Percentiles rank a stretch among this genome's conserved stretches.
Evolutionary conservation across 1,140 invertebrate species (phyloP).

Genomic region (Homarus americanus): DNA sequence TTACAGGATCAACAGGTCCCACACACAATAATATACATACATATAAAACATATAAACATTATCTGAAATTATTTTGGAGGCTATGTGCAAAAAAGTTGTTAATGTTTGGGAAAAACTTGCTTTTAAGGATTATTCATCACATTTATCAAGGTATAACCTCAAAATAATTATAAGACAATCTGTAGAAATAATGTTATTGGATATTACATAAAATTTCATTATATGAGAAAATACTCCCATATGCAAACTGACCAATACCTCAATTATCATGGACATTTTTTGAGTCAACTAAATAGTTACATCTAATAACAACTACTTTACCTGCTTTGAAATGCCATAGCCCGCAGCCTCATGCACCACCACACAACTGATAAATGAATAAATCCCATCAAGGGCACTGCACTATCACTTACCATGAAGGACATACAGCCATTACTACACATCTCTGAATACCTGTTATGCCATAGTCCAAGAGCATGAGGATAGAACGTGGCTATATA

Average conservation of each 20-base stretch:
- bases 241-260: slow-evolving; percentile 13
- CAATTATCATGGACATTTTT: not conserved
- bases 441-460: not conserved
- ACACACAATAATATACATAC: slow-evolving; percentile 19
- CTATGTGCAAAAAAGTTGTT: not conserved
- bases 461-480: not conserved
- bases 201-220: slow-evolving; percentile 8
- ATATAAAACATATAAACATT: slow-evolving; percentile 11
- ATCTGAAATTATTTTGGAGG: slow-evolving; percentile 7
- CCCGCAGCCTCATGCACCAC: slow-evolving; percentile 8
- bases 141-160: not conserved
- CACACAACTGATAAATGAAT: not conserved
- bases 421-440: not conserved
- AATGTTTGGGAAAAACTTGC: not conserved
- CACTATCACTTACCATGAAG: not conserved
- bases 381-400: slow-evolving; percentile 1
- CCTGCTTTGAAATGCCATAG: not conserved
- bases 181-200: not conserved
- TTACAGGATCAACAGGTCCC: not conserved
- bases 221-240: not conserved
- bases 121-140: not conserved
- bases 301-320: not conserved
- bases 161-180: not conserved
- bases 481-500: not conserved
- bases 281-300: not conserved